Base-by-base conservation (phyloP, 2,797 vertebrate genomes). In the Ceyx erithaca region DNA sequence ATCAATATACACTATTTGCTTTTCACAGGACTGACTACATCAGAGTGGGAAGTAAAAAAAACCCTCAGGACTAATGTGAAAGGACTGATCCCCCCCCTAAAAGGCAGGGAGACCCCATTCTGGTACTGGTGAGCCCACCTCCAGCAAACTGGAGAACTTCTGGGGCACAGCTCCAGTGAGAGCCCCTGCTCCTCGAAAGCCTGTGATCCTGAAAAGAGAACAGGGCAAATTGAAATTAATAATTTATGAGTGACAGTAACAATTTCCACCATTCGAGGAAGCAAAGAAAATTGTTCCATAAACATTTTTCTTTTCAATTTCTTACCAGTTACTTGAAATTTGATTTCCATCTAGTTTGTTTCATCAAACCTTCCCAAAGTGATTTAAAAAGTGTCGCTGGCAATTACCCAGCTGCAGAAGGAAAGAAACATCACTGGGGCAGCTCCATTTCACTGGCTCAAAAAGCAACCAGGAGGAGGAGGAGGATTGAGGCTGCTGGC, bases 231-330 rank as follows among this genome's bases (percentile, higher is more conserved):
- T 40, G 68, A 84, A 92, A 90, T 92, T 76, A 90, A 93, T 86
- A 91, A 93, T 90, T 95, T 89, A 93, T 95, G 92, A 94, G 59
- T 86, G 87, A 90, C 83, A 79, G 70, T 28, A 88, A 70, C 80
- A 88, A 84, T 91, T 94, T 86, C 63, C 45, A 86, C 70, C 77
- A 68, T 92, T 88, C 0, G 3, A 79, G 52, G 78, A 84, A 88
- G 83, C 78, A 79, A 91, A 79, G 67, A 91, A 94, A 96, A 94
- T 93, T 86, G 91, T 73, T 95, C 87, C 80, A 88, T 95, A 93
- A 96, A 94, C 78, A 94, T 84, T 93, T 93, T 94, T 88, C 94
- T 92, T 93, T 93, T 93, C 94, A 92, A 92, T 96, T 96, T 96
- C 75, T 86, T 80, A 84, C 73, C 28, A 57, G 92, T 94, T 92